Percentiles rank a stretch among this genome's conserved stretches.
Conservation (phyloP, 1,140 invertebrate species). For the Watersipora subatra region DNA sequence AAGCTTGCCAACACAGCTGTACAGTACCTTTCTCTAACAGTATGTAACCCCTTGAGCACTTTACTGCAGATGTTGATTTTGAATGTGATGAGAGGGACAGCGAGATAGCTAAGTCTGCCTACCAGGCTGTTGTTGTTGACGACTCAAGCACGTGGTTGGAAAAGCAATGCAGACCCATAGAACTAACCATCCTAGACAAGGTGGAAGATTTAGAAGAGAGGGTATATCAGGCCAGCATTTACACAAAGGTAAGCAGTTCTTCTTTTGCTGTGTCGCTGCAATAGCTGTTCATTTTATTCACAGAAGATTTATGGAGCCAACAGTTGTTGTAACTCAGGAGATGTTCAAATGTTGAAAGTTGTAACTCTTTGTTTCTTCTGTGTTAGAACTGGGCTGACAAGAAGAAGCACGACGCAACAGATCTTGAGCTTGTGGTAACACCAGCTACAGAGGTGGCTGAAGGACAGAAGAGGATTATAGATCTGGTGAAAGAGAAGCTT, state of each 20-base stretch:
- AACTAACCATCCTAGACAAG: constrained; percentile 66
- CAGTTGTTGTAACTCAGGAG: no score
- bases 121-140: constrained; percentile 24
- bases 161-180: constrained; percentile 45
- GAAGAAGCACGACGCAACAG: background rate
- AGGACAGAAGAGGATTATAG: background rate
- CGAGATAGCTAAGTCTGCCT: constrained; percentile 12
- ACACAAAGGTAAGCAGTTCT: constrained; percentile 50
- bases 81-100: constrained; percentile 11
- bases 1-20: no score
- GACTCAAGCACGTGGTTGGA: constrained; percentile 47
- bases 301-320: no score
- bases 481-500: constrained; percentile 48
- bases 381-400: background rate
- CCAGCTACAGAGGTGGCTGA: background rate
- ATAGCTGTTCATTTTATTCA: no score
- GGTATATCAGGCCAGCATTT: constrained; percentile 80
- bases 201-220: constrained; percentile 82
- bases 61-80: constrained; percentile 5
- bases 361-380: no score
- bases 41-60: no score
- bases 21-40: no score
- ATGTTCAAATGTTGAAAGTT: no score
- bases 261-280: no score
- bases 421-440: background rate